Evolutionary conservation across 2,797 vertebrate genomes (phyloP).

Genomic region (Pangasius larnaudii): DNA sequence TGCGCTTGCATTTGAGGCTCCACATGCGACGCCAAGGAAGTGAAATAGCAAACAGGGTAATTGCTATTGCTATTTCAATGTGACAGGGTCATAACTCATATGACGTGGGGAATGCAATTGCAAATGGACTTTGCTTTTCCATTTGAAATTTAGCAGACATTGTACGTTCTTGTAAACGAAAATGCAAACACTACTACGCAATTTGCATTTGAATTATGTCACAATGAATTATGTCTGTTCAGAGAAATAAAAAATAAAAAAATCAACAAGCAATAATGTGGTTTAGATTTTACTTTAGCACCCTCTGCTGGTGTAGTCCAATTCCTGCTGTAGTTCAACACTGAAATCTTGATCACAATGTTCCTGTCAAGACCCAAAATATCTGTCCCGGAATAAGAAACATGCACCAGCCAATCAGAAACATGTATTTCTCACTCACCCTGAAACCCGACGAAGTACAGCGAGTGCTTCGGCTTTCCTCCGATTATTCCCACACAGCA

Average conservation of each 20-base stretch:
- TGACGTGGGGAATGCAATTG: no score
- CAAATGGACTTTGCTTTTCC: no score
- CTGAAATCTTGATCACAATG: background rate
- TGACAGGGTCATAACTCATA: no score
- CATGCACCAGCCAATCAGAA: background rate
- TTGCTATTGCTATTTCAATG: no score
- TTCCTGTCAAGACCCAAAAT: background rate
- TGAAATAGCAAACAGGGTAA: no score
- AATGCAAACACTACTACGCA: no score
- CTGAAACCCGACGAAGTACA: slow-evolving; percentile 90
- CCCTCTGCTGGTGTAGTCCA: background rate
- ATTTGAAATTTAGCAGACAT: no score
- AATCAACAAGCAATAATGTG: background rate
- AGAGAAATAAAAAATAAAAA: background rate
- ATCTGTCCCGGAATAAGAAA: background rate
- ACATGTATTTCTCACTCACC: slow-evolving; percentile 81
- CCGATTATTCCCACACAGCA: slow-evolving; percentile 90
- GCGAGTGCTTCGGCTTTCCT: slow-evolving; percentile 88
- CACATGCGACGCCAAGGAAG: no score
- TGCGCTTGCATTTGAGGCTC: no score
- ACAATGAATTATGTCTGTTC: background rate
- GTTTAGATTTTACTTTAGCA: background rate
- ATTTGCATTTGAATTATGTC: no score
- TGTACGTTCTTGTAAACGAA: no score
- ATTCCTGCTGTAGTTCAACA: background rate